Base-by-base conservation (phyloP, 2,888 invertebrate genomes). In the Lasioglossum oenotherae region DNA sequence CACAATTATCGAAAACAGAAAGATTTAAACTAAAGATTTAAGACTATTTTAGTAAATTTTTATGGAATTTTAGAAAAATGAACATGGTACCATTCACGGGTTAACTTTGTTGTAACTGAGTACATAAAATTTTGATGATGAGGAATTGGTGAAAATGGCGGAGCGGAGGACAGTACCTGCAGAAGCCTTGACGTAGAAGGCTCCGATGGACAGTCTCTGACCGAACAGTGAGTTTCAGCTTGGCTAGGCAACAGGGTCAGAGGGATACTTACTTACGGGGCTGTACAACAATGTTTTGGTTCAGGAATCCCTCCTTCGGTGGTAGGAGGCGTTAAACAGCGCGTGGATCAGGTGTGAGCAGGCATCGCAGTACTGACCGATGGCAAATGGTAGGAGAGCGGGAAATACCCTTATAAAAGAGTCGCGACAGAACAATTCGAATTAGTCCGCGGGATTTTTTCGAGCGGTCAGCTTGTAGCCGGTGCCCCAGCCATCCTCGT, bases 241-340 rank as follows among this genome's bases (percentile, higher is more conserved):
- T 94, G 92, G 93, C 93, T 95, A 93, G 92, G 92, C 93, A 95
- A 94, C 87, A 85, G 88, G 95, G 95, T 95, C 95, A 94, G 93
- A 93, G 91, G 93, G 93, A 94, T 94, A 93, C 94, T 93, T 93
- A 91, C 91, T 91, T 92, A 91, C 91, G 90, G 90, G 93, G 91
- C 92, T 92, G 92, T 92, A 92, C 93, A 92, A 90, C 92, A 94
- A 94, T 94, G 94, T 94, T 93, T 94, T 94, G 93, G 92, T 93
- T 93, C 88, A 92, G 89, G 91, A 91, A 90, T 88, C 91, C 91
- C 87, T 88, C 86, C 84, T 87, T 91, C 88, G 79, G 88, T 78
- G 84, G 87, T 88, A 88, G 88, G 89, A 92, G 92, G 93, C 94
- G 94, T 93, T 94, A 95, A 95, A 95, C 94, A 95, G 94, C 94